Conservation (phyloP, 2,888 invertebrate species). For the Drosophila differens region DNA sequence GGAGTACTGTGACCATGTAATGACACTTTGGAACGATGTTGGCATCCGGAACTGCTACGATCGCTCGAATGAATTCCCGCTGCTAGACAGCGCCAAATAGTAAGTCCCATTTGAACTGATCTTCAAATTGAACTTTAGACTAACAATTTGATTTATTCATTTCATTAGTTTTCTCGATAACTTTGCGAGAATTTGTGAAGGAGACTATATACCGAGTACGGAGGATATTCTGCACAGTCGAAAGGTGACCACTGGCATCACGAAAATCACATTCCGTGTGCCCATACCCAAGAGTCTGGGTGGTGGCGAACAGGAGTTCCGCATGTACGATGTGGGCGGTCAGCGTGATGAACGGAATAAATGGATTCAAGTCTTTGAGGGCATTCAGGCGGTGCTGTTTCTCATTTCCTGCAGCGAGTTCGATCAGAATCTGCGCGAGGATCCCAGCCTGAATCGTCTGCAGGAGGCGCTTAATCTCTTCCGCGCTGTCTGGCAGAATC, state of each 20-base stretch:
- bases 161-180: conserved; percentile 90
- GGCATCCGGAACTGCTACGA: conserved; percentile 90
- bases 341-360: conserved; percentile 93
- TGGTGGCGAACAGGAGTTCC: conserved; percentile 90
- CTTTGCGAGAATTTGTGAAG: conserved; percentile 88
- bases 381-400: conserved; percentile 92
- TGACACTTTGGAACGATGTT: conserved; percentile 89
- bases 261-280: conserved; percentile 91
- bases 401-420: conserved; percentile 93
- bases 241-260: conserved; percentile 90
- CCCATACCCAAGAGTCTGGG: conserved; percentile 90
- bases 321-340: conserved; percentile 94
- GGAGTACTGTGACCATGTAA: conserved; percentile 91
- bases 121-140: not conserved
- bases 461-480: conserved; percentile 90
- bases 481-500: conserved; percentile 90
- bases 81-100: conserved; percentile 94
- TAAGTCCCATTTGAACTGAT: conserved; percentile 86
- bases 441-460: conserved; percentile 89
- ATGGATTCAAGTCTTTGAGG: conserved; percentile 95
- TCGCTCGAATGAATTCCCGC: conserved; percentile 91
- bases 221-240: conserved; percentile 92
- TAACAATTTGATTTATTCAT: not conserved
- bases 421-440: conserved; percentile 91
- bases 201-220: conserved; percentile 90